Evolutionary conservation across 92 coral and sea anemone species (phyloP).

Genomic region (Montipora capitata): DNA sequence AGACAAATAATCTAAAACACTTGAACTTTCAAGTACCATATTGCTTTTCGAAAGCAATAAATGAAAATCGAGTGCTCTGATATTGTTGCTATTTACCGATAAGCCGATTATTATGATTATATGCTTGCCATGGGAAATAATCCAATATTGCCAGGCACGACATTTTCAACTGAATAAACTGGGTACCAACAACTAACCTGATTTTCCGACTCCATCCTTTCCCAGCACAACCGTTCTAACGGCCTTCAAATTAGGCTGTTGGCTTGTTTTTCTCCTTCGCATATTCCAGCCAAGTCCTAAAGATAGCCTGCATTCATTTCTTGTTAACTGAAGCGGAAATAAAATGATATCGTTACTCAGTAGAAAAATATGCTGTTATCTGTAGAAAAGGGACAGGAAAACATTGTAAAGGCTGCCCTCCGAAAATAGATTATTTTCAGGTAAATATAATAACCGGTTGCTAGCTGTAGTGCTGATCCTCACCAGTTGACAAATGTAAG

Average conservation of each 20-base stretch:
- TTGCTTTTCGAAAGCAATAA: slow-evolving; percentile 26
- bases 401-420: not conserved
- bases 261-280: slow-evolving; percentile 80
- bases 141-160: slow-evolving; percentile 17
- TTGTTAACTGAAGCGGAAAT: slow-evolving; percentile 8
- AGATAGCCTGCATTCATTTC: not conserved
- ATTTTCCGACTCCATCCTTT: slow-evolving; percentile 90
- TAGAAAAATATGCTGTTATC: slow-evolving; percentile 11
- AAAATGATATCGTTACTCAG: not conserved
- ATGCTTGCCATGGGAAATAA: slow-evolving; percentile 7
- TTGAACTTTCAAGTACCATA: slow-evolving; percentile 39
- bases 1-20: slow-evolving; percentile 9
- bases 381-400: not conserved
- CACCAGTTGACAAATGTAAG: slow-evolving; percentile 1
- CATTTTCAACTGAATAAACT: not conserved
- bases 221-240: slow-evolving; percentile 80
- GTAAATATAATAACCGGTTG: too few species aligned
- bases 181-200: slow-evolving; percentile 60
- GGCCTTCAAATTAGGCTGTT: slow-evolving; percentile 52
- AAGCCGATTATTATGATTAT: not conserved
- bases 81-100: not conserved
- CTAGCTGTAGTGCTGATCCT: too few species aligned
- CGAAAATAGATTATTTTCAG: not conserved
- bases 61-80: slow-evolving; percentile 9
- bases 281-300: not conserved